phyloP scores from a whole-genome alignment of 2,113 vertebrate genomes.

The Synodontis membranacea region DNA sequence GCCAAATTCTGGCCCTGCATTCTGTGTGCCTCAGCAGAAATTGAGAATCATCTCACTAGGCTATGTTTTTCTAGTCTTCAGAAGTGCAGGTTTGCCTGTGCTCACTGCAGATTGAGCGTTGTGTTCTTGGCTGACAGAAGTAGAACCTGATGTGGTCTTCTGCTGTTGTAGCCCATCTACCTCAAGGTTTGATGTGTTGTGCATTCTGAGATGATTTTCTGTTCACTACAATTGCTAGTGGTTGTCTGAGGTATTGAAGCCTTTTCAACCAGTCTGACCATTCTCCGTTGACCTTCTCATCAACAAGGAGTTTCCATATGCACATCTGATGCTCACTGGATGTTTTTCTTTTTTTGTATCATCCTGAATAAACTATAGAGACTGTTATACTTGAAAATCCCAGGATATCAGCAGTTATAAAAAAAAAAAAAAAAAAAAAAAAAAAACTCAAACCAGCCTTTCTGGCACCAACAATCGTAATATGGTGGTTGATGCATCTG shows the following conservation, averaged over 20 bases:
- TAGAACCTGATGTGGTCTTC: neutral
- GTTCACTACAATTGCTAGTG: neutral
- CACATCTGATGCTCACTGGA: neutral
- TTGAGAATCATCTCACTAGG: too few species aligned
- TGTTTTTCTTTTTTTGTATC: neutral
- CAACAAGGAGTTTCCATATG: neutral
- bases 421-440: too few species aligned
- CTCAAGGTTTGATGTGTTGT: neutral
- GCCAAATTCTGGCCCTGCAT: too few species aligned
- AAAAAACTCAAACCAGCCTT: neutral
- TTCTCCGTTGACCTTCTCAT: neutral
- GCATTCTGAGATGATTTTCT: neutral
- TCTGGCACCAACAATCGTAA: neutral
- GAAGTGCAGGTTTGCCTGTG: neutral
- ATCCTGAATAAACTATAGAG: neutral
- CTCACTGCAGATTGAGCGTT: neutral
- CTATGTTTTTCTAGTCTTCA: too few species aligned
- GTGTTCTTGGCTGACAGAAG: too few species aligned
- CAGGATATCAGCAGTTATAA: neutral
- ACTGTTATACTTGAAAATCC: neutral
- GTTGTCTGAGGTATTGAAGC: neutral
- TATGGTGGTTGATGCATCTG: neutral
- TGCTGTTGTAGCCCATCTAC: neutral
- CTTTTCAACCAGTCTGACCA: neutral
- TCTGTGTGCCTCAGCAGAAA: too few species aligned